These are phyloP conservation scores for Brachionus koreanus DNA, from an alignment of 1,140 invertebrate genomes.

Conservation along the genomic window DNA sequence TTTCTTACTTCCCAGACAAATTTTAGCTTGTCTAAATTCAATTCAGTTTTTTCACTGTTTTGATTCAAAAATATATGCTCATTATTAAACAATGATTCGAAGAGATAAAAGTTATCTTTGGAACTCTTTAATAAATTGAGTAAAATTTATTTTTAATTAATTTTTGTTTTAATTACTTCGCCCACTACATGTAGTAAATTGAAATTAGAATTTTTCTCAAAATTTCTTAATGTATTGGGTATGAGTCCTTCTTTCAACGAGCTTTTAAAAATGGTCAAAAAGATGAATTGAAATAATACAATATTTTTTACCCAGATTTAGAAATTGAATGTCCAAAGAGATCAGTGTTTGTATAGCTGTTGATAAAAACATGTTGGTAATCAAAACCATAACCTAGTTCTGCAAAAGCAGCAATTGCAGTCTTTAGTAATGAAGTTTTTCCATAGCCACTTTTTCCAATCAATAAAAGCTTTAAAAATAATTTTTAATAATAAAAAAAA, in stretches of 20 bases:
- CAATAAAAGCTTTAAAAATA: background rate
- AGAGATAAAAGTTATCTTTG: background rate
- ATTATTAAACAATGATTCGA: conserved; percentile 16
- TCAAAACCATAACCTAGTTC: conserved; percentile 6
- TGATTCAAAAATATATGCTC: conserved; percentile 36
- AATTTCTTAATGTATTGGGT: conserved; percentile 27
- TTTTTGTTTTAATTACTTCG: background rate
- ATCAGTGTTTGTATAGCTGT: conserved; percentile 10
- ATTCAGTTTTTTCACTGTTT: conserved; percentile 8
- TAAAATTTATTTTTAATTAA: background rate
- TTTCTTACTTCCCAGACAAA: conserved; percentile 38
- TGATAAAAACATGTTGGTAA: conserved; percentile 17
- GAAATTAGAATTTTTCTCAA: background rate
- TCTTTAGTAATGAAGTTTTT: conserved; percentile 33
- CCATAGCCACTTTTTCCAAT: conserved; percentile 32
- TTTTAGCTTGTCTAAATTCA: conserved; percentile 18
- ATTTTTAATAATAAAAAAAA: background rate
- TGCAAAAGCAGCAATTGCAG: background rate
- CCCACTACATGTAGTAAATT: conserved; percentile 31
- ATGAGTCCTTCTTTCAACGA: conserved; percentile 18
- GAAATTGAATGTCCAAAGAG: background rate
- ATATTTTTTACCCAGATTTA: conserved; percentile 12
- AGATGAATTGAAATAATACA: background rate
- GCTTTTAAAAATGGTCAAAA: background rate
- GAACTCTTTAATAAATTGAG: background rate